Percentiles rank a stretch among this genome's conserved stretches.
These are phyloP conservation scores for Eutolmus rufibarbis DNA, from an alignment of 2,888 invertebrate genomes.

Conservation along the genomic window DNA sequence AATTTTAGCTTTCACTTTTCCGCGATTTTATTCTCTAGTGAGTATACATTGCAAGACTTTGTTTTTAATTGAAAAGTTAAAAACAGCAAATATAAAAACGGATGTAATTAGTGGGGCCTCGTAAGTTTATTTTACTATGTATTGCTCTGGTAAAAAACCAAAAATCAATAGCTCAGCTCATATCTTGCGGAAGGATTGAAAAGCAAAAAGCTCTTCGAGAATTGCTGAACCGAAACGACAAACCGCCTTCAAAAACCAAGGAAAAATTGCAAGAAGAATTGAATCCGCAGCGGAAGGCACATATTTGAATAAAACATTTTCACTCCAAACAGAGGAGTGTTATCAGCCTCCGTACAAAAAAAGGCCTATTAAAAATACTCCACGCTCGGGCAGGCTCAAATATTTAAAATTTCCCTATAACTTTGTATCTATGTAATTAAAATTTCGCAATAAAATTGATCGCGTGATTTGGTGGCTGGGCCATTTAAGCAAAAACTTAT, in stretches of 20 bases:
- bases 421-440: background rate
- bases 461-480: background rate
- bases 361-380: background rate
- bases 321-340: background rate
- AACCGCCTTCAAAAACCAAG: background rate
- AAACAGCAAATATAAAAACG: background rate
- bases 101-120: background rate
- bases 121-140: background rate
- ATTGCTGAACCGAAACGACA: background rate
- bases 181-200: background rate
- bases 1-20: background rate
- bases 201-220: background rate
- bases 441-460: background rate
- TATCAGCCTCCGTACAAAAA: background rate
- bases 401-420: background rate
- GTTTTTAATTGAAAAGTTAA: background rate
- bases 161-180: background rate
- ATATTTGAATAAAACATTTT: background rate
- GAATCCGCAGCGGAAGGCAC: background rate
- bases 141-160: background rate
- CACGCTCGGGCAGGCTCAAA: background rate
- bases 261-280: background rate
- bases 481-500: background rate
- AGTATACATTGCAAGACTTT: background rate
- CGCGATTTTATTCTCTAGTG: background rate